Base-by-base conservation (phyloP, 2,113 vertebrate genomes). In the Siphamia tubifer region DNA sequence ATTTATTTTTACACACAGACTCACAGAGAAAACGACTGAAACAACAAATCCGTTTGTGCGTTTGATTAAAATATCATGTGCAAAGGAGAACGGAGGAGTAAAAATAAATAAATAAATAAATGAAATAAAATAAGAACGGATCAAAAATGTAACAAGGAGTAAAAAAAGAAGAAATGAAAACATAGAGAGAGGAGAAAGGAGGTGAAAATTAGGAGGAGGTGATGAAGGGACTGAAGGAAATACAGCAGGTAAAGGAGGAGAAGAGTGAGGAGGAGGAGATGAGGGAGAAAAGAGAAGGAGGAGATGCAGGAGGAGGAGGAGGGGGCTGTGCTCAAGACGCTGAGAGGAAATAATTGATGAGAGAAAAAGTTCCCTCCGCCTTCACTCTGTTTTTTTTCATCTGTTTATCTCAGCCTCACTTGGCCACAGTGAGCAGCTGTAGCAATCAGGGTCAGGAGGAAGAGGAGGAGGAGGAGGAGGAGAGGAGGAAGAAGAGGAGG, bases 331-430 rank as follows among this genome's bases (percentile, higher is more conserved):
- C 68, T 73, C 67, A 81, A n/a, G 77, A 70, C 54, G 2, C 36
- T 47, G 19, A 43, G 62, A 58, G 67, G 67, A 75, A 74, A 83
- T 64, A 72, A 83, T 75, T 71, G 42, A 81, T 77, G 78, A 77
- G 62, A 72, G 23, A 57, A 60, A 31, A 51, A 71, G 45, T 55
- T 63, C 54, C 52, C 48, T 54, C 28, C 54, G 48, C 35, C 45
- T 34, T 47, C 24, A 38, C 44, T 51, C 55, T 38, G 30, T 8
- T 42, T 27, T 51, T 45, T 40, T 64, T 20, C 38, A 52, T 63
- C 56, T 60, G 68, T 68, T 64, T 64, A 64, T 81, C 67, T 20
- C 45, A 54, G 8, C 6, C 15, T 72, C 20, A 24, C 42, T 81
- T 58, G 9, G 25, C 42, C 79, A 45, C 52, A 69, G 45, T 11